Evolutionary conservation across 2,797 vertebrate genomes (phyloP), one percentile per base, ranked within the genome.

Genomic region (Acanthopagrus latus): DNA sequence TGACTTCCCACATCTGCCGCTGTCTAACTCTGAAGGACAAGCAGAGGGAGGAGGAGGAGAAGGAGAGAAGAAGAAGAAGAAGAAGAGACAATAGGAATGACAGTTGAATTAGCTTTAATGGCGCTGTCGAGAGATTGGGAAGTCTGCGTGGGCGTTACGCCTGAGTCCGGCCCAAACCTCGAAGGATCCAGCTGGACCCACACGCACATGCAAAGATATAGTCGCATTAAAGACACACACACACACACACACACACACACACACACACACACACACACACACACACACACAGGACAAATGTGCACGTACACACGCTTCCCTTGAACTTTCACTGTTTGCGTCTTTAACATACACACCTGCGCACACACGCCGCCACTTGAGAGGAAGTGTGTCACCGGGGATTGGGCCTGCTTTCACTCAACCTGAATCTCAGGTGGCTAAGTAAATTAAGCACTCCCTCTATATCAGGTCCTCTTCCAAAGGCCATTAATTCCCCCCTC

Each of bases 361-460:
- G 65, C 48, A 50, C 56, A n/a, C 44, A 48, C 62, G 62, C 21
- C 10, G 59, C 63, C 73, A 60, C 62, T 16, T 54, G 76, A 50
- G 64, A 84, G 74, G 78, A 87, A 81, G 84, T 80, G 87, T 85
- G 72, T 89, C 91, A 83, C 76, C 3, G 41, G 82, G 86, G 85
- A 86, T 0, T 41, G 76, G 33, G 71, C 70, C 85, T 84, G 89
- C 82, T 86, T 90, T 86, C 71, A 80, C 82, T 89, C 85, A 89
- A 81, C 81, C 76, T 74, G 74, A 88, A 76, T 91, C 91, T 91
- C 91, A 90, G 89, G 86, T 92, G 93, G 81, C 77, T 81, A 52
- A 60, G 88, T 88, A 88, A 92, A 92, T 91, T 60, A 92, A 90
- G 86, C 79, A 47, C 87, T 82, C 78, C 62, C 54, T 78, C 71